Evolutionary conservation across 2,797 vertebrate genomes (phyloP).

Genomic region (Pangasius sanitwongsei): DNA sequence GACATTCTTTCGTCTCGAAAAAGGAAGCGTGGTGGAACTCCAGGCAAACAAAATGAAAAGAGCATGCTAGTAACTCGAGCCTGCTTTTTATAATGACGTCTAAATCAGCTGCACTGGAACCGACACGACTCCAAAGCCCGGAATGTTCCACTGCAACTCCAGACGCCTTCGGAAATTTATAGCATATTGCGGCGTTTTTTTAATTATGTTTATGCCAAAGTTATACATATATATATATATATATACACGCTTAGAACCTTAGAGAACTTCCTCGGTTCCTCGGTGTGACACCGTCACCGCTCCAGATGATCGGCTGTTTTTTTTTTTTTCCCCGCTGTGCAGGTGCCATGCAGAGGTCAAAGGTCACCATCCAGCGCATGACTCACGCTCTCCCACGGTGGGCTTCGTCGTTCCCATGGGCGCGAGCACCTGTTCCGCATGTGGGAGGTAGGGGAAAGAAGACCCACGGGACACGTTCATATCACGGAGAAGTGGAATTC

Average conservation of each 20-base stretch:
- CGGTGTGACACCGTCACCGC: conserved; percentile 6
- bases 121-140: conserved; percentile 41
- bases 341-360: conserved; percentile 72
- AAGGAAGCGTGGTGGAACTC: conserved; percentile 48
- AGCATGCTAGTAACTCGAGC: conserved; percentile 48
- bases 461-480: conserved; percentile 36
- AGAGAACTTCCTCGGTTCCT: not conserved
- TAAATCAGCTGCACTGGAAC: conserved; percentile 55
- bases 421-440: conserved; percentile 78
- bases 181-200: not conserved
- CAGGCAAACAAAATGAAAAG: conserved; percentile 51
- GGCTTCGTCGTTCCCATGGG: conserved; percentile 73
- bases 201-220: not conserved
- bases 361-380: conserved; percentile 67
- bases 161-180: not conserved
- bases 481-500: conserved; percentile 62
- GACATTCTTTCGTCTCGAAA: conserved; percentile 38
- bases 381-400: conserved; percentile 53
- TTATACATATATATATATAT: not conserved
- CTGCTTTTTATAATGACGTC: conserved; percentile 56
- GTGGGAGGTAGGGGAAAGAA: conserved; percentile 73
- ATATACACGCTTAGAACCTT: conserved; percentile 6
- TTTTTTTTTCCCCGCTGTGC: conserved; percentile 61
- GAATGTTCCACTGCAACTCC: conserved; percentile 46
- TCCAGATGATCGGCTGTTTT: conserved; percentile 51